Evolutionary conservation across 2,888 invertebrate genomes (phyloP), one percentile per base, ranked within the genome.

Genomic region (Volucella zonaria): DNA sequence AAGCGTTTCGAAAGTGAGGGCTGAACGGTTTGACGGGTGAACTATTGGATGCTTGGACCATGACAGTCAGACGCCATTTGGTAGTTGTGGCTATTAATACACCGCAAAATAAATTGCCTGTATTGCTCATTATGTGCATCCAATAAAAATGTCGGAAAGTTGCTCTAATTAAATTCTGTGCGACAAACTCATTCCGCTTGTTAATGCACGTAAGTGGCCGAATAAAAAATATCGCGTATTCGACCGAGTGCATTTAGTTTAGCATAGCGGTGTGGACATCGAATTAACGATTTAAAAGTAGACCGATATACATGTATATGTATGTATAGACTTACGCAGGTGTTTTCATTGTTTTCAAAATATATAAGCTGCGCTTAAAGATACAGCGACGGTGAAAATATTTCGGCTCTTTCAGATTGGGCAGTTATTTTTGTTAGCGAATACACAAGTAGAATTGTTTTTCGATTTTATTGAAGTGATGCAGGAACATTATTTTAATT

Each of bases 121-220:
- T 80, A 47, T 61, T 62, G 68, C 81, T 85, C 77, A 85, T 85
- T 85, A 81, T 64, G 81, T 76, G 85, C 80, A 81, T 85, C 73
- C 81, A 81, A 77, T 81, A 81, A 77, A 81, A 85, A 81, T 85
- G 81, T 76, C 81, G 61, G 31, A 81, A 77, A 81, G 81, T 81
- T 67, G 67, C 62, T 85, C 85, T 81, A 81, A 85, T 85, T 85
- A 81, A 85, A 81, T 73, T 73, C 31, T 31, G 76, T 77, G 81
- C 76, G 81, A 73, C 85, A 77, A 81, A 52, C 73, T 64, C 51
- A 67, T 82, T 82, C 11, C 31, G 12, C 47, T 73, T 81, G 73
- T 81, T 81, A 77, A 77, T 31, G 6, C 31, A 31, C 31, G 31
- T 81, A 81, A 77, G 68, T 52, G 73, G 67, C 6, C 81, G 59